phyloP scores from a whole-genome alignment of 1,140 invertebrate species.

The Papilio machaon region DNA sequence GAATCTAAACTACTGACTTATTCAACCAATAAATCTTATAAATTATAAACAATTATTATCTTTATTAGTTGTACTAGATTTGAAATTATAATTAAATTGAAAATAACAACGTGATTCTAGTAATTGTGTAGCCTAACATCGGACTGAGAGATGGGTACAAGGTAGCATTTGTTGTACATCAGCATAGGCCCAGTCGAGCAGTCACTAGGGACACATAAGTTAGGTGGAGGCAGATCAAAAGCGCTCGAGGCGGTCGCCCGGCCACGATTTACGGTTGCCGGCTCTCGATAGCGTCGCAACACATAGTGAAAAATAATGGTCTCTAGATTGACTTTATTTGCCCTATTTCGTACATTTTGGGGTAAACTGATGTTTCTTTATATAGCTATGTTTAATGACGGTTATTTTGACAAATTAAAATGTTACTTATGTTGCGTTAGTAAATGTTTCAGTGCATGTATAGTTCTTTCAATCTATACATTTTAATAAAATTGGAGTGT shows the following conservation, averaged over 20 bases:
- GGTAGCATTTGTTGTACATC: conserved; percentile 56
- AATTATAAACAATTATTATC: conserved; percentile 18
- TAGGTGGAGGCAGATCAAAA: conserved; percentile 72
- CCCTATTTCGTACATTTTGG: conserved; percentile 36
- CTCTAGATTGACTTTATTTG: conserved; percentile 58
- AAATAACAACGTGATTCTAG: conserved; percentile 15
- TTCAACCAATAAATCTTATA: background rate
- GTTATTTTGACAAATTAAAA: background rate
- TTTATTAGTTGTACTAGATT: conserved; percentile 15
- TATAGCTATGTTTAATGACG: background rate
- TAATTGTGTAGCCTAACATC: background rate
- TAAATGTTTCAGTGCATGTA: background rate
- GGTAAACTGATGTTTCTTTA: conserved; percentile 27
- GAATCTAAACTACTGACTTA: conserved; percentile 4
- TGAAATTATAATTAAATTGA: conserved; percentile 18
- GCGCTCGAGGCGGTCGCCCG: conserved; percentile 57
- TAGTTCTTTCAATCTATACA: too few relatives aligned
- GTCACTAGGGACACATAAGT: conserved; percentile 74
- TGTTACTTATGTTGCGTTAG: background rate
- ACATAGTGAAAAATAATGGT: conserved; percentile 75
- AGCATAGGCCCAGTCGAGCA: conserved; percentile 49
- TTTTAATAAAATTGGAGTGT: too few relatives aligned
- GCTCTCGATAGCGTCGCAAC: conserved; percentile 56
- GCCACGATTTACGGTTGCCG: conserved; percentile 61
- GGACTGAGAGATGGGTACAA: conserved; percentile 37